Conservation (phyloP, 2,113 vertebrate genomes). For the Todiramphus chloris region DNA sequence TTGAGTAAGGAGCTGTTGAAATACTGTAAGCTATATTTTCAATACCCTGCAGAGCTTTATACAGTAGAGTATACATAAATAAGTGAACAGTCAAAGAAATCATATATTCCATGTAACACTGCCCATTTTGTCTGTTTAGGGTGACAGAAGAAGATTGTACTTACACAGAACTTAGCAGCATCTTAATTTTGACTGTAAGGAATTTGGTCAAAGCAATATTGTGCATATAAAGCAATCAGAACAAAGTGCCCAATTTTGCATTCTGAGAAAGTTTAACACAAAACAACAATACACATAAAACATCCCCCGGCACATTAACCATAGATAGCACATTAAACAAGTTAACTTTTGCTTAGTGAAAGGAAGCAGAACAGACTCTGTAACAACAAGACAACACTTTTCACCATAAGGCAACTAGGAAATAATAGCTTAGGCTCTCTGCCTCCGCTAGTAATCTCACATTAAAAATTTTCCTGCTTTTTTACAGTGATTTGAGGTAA, state of each 20-base stretch:
- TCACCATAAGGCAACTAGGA: not conserved
- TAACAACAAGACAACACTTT: not conserved
- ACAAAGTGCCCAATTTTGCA: not conserved
- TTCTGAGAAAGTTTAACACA: not conserved
- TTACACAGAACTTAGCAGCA: not conserved
- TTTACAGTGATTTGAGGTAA: not conserved
- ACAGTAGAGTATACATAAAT: not conserved
- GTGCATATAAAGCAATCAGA: not conserved
- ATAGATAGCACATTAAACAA: not conserved
- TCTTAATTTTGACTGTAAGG: not conserved
- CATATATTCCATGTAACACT: not conserved
- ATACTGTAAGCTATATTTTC: not conserved
- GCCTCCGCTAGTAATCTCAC: not conserved
- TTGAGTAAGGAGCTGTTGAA: not conserved
- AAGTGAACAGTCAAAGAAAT: not conserved
- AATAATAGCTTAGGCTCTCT: not conserved
- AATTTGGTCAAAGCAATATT: slow-evolving; percentile 23
- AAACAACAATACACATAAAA: not conserved
- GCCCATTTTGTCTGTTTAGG: not conserved
- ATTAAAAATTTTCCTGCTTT: not conserved
- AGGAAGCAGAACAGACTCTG: not conserved
- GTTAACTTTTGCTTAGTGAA: not conserved
- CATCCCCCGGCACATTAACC: not conserved
- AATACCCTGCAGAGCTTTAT: not conserved
- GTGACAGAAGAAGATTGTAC: not conserved